These are phyloP conservation scores for Noctuana brunneofusca DNA, from an alignment of 2,888 invertebrate genomes.

Conservation along the genomic window DNA sequence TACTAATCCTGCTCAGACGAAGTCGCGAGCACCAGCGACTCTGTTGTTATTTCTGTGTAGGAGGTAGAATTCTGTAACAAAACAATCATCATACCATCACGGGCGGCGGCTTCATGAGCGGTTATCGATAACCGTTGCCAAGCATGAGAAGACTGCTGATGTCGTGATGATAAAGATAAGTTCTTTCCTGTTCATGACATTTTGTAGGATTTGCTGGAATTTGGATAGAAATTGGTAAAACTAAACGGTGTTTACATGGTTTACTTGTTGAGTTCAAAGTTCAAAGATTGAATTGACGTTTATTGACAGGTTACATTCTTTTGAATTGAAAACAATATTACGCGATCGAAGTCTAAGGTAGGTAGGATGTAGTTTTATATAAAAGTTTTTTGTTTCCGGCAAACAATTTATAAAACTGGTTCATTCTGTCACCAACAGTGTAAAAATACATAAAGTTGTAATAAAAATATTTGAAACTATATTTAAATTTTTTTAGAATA, in stretches of 20 bases:
- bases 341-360: too few relatives aligned
- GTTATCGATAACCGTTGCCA: constrained; percentile 55
- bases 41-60: too few relatives aligned
- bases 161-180: constrained; percentile 52
- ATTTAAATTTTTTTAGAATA: too few relatives aligned
- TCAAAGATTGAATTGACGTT: not conserved
- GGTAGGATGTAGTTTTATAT: too few relatives aligned
- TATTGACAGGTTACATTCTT: not conserved
- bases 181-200: constrained; percentile 62
- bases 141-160: constrained; percentile 57
- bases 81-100: constrained; percentile 45
- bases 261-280: not conserved
- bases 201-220: constrained; percentile 33
- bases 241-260: not conserved
- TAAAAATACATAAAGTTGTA: too few relatives aligned
- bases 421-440: too few relatives aligned
- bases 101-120: constrained; percentile 42
- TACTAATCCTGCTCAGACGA: too few relatives aligned
- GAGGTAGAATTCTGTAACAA: not conserved
- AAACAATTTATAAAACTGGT: too few relatives aligned
- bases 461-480: too few relatives aligned
- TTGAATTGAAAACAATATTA: too few relatives aligned
- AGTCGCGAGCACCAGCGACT: too few relatives aligned
- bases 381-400: too few relatives aligned
- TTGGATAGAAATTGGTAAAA: not conserved